phyloP scores from a whole-genome alignment of 2,888 invertebrate genomes.

The Aspidiotus rigidus region DNA sequence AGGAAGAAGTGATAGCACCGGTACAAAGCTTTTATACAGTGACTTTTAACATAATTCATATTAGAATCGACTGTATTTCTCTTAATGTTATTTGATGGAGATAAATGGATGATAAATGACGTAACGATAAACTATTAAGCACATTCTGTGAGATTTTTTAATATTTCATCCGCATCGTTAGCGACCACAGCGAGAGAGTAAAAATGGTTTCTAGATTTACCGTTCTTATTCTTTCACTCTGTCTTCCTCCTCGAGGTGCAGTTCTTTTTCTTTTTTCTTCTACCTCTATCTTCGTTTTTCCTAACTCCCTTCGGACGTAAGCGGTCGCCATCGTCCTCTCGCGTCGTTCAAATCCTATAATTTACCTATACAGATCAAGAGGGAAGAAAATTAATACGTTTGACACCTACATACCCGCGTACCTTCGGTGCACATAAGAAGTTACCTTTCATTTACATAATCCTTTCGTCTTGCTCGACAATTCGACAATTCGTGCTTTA shows the following conservation, averaged over 20 bases:
- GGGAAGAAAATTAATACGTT: not conserved
- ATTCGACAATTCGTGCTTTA: not conserved
- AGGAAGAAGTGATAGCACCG: too few species aligned
- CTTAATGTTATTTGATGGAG: slow-evolving; percentile 2
- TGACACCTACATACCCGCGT: not conserved
- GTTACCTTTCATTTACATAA: not conserved
- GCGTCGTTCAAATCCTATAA: too few species aligned
- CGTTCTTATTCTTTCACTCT: not conserved
- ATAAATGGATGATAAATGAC: slow-evolving; percentile 4
- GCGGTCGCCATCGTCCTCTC: too few species aligned
- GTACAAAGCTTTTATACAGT: too few species aligned
- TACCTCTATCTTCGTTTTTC: too few species aligned
- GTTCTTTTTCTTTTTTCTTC: not conserved
- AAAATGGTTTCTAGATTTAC: not conserved
- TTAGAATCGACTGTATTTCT: not conserved
- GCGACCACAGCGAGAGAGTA: not conserved
- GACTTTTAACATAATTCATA: not conserved
- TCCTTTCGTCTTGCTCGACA: not conserved
- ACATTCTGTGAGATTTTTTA: not conserved
- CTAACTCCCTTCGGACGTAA: too few species aligned
- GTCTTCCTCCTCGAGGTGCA: not conserved
- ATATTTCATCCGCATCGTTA: slow-evolving; percentile 1
- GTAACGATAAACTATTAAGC: not conserved
- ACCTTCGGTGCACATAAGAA: too few species aligned
- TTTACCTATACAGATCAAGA: not conserved